Evolutionary conservation across 2,888 invertebrate genomes (phyloP), one percentile per base, ranked within the genome.

Genomic region (Callyntrura guangdongensis): DNA sequence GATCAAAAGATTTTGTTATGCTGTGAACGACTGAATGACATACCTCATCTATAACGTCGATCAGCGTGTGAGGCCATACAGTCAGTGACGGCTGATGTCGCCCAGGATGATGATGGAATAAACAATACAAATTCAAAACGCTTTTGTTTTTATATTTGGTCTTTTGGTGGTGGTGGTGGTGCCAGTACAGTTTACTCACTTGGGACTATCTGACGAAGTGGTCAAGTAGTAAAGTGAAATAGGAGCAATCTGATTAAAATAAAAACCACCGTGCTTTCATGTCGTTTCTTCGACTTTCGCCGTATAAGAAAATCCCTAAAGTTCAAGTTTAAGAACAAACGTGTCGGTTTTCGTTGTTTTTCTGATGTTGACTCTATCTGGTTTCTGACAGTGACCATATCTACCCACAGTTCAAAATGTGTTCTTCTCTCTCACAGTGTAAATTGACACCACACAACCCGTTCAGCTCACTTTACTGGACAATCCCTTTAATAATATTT

Each of bases 1-100:
- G 53, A 81, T 81, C 61, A 81, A 17, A 81, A 81, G 53, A 77
- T 20, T 56, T 56, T 59, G 36, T 25, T 61, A 36, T 81, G 36
- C 59, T 61, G 36, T 45, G 59, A 61, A 81, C 77, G 22, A 53
- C 77, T 22, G 45, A 81, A 45, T 81, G 81, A 81, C 81, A 81
- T 59, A 59, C 27, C 81, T 59, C 81, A 81, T 81, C 81, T 59
- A 81, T 81, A 81, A 81, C 61, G 81, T 87, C 67, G 14, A 69
- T 79, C 69, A 69, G 69, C 74, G 86, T 79, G 86, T 86, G 86
- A 77, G 86, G 86, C 86, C 86, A 36, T 67, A 64, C 45, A 59
- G 59, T 27, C 61, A 20, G 61, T 36, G 59, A 59, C 12, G 81
- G 36, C 14, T 36, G 45, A 59, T 81, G 81, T 79, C 79, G 56